Evolutionary conservation across 2,113 vertebrate species (phyloP).

Genomic region (Chiloscyllium plagiosum): DNA sequence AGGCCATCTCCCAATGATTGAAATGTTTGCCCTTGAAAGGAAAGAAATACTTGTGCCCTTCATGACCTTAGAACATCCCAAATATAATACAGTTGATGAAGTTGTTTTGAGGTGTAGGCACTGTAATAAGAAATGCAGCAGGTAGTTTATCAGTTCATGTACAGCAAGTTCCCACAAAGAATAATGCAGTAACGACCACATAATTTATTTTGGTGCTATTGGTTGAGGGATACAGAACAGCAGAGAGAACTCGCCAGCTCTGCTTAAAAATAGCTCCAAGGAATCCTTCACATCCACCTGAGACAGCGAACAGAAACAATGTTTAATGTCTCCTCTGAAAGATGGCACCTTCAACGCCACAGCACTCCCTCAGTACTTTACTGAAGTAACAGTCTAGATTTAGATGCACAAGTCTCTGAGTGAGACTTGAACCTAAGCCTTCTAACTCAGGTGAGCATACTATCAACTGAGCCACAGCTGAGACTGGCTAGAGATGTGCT

Average conservation of each 20-base stretch:
- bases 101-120: not conserved
- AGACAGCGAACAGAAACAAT: not conserved
- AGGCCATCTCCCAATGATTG: not conserved
- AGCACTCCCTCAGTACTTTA: not conserved
- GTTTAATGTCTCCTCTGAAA: not conserved
- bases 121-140: not conserved
- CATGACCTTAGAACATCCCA: not conserved
- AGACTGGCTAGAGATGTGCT: not conserved
- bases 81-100: not conserved
- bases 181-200: not conserved
- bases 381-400: not conserved
- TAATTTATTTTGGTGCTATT: not conserved
- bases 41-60: not conserved
- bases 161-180: not conserved
- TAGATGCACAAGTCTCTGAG: not conserved
- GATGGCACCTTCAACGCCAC: not conserved
- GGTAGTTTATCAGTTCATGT: not conserved
- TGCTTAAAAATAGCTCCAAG: not conserved
- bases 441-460: not conserved
- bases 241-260: not conserved
- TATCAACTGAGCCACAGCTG: not conserved
- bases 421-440: not conserved
- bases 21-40: not conserved
- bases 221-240: not conserved
- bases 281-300: not conserved